Evolutionary conservation across 2,888 invertebrate genomes (phyloP), one percentile per base, ranked within the genome.

Genomic region (Troglohyphantes excavatus): DNA sequence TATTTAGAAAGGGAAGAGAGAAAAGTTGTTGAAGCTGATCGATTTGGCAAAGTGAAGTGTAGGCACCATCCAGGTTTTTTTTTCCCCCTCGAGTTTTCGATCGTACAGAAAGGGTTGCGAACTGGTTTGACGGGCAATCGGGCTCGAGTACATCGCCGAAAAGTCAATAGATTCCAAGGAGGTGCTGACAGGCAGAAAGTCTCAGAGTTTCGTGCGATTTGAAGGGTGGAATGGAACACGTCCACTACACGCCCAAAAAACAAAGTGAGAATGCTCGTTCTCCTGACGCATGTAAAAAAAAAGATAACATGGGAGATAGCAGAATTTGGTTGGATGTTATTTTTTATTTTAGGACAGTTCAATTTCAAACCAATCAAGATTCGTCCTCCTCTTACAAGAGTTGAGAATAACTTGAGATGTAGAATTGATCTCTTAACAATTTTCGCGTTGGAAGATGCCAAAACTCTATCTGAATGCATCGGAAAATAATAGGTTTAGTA

Each of bases 111-210:
- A 79, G 67, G 75, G 84, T 75, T 75, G 33, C 21, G 85, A 85
- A 85, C 85, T 68, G 78, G 85, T 85, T 85, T 85, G 85, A 85
- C 85, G 67, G 59, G 85, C 81, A 53, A 79, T 67, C 39, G 39
- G 39, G 13, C 13, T 17, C 13, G 68, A 21, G 68, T 67, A 63
- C 84, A 84, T 53, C 53, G 53, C 53, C 68, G 68, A 70, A 84
- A 84, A 85, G 85, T 85, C 85, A 85, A 85, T 85, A 85, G 76
- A 85, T 85, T 85, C 85, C 70, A 33, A 53, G 59, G 43, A 39
- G 65, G 85, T 78, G 85, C 76, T 85, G 85, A 85, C 85, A 85
- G 81, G 73, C 23, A 33, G 59, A 29, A 21, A n/a, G n/a, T 27
- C 33, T 53, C 75, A 75, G 75, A 75, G 59, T 75, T 75, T 27